Evolutionary conservation across 2,888 invertebrate genomes (phyloP).

Genomic region (Chaitophorus viminalis): DNA sequence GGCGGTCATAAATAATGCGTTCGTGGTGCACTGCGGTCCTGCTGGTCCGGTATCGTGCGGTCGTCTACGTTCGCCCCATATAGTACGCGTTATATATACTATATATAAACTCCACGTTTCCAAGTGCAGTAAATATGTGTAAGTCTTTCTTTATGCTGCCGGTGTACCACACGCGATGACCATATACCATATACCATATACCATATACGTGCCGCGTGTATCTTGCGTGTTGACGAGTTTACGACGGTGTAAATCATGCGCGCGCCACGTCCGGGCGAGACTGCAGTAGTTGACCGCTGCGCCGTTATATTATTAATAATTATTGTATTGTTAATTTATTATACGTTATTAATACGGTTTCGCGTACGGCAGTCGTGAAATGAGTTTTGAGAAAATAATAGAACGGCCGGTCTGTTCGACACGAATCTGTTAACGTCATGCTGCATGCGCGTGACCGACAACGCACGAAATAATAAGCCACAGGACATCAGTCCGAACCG

Average conservation of each 20-base stretch:
- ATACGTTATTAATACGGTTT: not conserved
- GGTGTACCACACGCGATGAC: not conserved
- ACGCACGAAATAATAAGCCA: too few relatives aligned
- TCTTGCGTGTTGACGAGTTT: not conserved
- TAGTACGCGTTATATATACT: not conserved
- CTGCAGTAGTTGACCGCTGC: not conserved
- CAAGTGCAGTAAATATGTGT: not conserved
- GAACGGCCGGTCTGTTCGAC: not conserved
- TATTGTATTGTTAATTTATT: too few relatives aligned
- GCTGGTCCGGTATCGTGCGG: not conserved
- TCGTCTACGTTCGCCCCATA: not conserved
- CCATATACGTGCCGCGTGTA: not conserved
- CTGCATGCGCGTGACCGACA: not conserved
- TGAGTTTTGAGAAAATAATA: not conserved
- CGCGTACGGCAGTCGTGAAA: not conserved
- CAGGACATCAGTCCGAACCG: too few relatives aligned
- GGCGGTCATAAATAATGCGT: not conserved
- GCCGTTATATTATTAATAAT: not conserved
- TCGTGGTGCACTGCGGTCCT: too few relatives aligned
- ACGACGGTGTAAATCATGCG: not conserved
- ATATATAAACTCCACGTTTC: not conserved
- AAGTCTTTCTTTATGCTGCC: too few relatives aligned
- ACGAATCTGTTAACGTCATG: too few relatives aligned
- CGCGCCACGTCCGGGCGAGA: not conserved
- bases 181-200: too few relatives aligned